A percentile compares a stretch with the other conserved stretches of the same genome.
These are phyloP conservation scores for Melanchra persicariae DNA, from an alignment of 2,888 invertebrate species.

Conservation along the genomic window DNA sequence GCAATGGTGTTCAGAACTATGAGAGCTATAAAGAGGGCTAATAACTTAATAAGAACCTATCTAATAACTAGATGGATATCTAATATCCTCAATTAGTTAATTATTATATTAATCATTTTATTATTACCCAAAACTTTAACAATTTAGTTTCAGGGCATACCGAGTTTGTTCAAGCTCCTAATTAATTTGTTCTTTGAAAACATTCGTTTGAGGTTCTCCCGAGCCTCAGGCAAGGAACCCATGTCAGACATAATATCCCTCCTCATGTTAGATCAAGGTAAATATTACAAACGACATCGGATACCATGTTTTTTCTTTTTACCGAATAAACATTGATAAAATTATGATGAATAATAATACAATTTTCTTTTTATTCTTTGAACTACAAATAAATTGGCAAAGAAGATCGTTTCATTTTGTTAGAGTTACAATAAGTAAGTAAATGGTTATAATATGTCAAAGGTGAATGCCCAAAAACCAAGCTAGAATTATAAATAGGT, in stretches of 20 bases:
- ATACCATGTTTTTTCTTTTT: slow-evolving; percentile 34
- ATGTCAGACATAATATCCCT: slow-evolving; percentile 8
- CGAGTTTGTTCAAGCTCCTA: slow-evolving; percentile 24
- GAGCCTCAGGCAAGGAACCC: slow-evolving; percentile 16
- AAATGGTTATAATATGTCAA: neutral
- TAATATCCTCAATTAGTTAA: neutral
- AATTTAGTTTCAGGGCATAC: slow-evolving; percentile 17
- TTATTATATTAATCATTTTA: neutral
- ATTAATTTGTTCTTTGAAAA: slow-evolving; percentile 45
- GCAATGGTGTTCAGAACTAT: neutral
- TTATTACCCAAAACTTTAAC: neutral
- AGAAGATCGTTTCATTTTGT: neutral
- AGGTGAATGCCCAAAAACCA: neutral
- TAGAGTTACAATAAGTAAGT: neutral
- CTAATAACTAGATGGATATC: neutral
- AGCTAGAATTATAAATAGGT: neutral
- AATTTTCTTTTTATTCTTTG: slow-evolving; percentile 1
- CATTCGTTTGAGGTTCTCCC: slow-evolving; percentile 23
- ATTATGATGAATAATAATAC: slow-evolving; percentile 12
- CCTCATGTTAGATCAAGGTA: slow-evolving; percentile 12
- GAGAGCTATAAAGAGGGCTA: neutral
- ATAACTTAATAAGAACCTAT: neutral
- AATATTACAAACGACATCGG: slow-evolving; percentile 33
- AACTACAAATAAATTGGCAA: neutral
- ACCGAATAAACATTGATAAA: slow-evolving; percentile 19